Percentiles rank a stretch among this genome's conserved stretches.
phyloP scores from a whole-genome alignment of 1,140 invertebrate species.

The Pseudomyrmex concolor region DNA sequence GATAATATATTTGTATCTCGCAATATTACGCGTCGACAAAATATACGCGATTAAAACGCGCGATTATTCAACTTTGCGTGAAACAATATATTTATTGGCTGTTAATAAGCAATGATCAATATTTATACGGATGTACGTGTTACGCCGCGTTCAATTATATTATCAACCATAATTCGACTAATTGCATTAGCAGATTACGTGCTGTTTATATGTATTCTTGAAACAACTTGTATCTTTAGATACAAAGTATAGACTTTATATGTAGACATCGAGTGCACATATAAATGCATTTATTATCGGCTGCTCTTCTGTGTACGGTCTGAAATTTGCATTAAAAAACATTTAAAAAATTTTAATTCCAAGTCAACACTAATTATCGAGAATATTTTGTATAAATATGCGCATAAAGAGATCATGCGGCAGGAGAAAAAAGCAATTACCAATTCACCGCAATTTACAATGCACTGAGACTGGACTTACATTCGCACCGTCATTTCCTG shows the following conservation, averaged over 20 bases:
- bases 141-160: slow-evolving; percentile 18
- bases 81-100: slow-evolving; percentile 40
- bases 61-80: slow-evolving; percentile 26
- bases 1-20: not conserved
- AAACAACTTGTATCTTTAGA: not conserved
- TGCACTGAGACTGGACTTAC: slow-evolving; percentile 23
- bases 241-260: no score
- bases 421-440: slow-evolving; percentile 28
- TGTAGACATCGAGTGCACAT: no score
- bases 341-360: slow-evolving; percentile 24
- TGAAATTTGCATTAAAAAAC: slow-evolving; percentile 6
- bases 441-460: slow-evolving; percentile 36
- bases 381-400: slow-evolving; percentile 23
- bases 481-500: not conserved
- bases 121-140: slow-evolving; percentile 26
- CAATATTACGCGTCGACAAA: not conserved
- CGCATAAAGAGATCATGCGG: slow-evolving; percentile 20
- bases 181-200: not conserved
- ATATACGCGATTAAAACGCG: not conserved
- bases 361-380: slow-evolving; percentile 24
- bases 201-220: not conserved
- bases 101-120: slow-evolving; percentile 45
- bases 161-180: slow-evolving; percentile 4
- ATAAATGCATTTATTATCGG: not conserved
- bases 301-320: not conserved